These are phyloP conservation scores for Limosa lapponica DNA, from an alignment of 2,797 vertebrate species.

Conservation along the genomic window DNA sequence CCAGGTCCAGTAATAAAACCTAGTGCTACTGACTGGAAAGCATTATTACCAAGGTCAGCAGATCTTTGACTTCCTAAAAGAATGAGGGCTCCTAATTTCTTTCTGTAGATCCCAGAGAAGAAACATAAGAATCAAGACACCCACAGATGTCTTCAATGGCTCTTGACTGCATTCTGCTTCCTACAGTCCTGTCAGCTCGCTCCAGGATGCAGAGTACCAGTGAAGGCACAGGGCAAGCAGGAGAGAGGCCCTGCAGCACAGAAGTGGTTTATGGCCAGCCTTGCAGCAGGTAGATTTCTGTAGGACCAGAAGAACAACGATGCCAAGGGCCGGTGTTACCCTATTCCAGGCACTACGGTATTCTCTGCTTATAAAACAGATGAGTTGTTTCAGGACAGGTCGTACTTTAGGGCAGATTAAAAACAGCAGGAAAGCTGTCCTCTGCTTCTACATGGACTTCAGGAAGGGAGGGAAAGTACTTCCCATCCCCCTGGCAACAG, in stretches of 20 bases:
- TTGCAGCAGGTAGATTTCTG: neutral
- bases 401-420: neutral
- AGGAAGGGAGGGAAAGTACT: constrained; percentile 46
- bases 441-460: neutral
- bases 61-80: neutral
- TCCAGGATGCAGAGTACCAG: neutral
- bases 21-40: neutral
- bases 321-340: neutral
- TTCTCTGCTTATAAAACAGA: neutral
- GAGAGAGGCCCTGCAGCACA: neutral
- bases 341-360: neutral
- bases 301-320: neutral
- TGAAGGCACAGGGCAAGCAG: neutral
- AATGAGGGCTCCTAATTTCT: neutral
- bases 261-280: neutral
- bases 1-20: neutral
- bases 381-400: neutral
- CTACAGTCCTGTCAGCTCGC: neutral
- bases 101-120: neutral
- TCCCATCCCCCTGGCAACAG: constrained; percentile 11
- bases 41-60: neutral
- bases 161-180: neutral
- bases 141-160: neutral
- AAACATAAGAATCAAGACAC: neutral
- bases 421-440: constrained; percentile 37